Percentiles rank a stretch among this genome's conserved stretches.
Evolutionary conservation across 2,113 vertebrate genomes (phyloP).

Genomic region (Oreochromis niloticus): DNA sequence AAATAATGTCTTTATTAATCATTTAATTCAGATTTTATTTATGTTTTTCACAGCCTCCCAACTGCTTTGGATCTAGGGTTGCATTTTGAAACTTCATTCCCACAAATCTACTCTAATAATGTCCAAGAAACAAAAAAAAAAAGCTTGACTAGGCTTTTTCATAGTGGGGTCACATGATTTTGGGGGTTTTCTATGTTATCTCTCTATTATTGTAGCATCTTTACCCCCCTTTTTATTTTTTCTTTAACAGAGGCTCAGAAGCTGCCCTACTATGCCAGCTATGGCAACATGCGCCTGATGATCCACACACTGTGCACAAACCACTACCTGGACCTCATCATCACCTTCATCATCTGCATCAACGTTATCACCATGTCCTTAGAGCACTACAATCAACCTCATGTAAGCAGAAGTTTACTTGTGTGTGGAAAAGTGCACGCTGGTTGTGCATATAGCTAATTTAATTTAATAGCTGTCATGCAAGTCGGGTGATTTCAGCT

Average conservation of each 20-base stretch:
- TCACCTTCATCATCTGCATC: slow-evolving; percentile 98
- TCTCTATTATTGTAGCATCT: not conserved
- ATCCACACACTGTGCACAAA: slow-evolving; percentile 97
- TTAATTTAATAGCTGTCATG: not conserved
- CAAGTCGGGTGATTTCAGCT: not conserved
- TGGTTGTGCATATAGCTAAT: not conserved
- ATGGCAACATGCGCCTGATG: slow-evolving; percentile 86
- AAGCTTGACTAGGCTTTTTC: not conserved
- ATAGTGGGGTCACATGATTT: not conserved
- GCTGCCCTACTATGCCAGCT: slow-evolving; percentile 90
- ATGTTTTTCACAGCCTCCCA: not conserved
- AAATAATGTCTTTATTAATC: not conserved
- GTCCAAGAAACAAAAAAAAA: not conserved
- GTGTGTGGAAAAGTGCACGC: not conserved
- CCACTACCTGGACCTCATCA: slow-evolving; percentile 98
- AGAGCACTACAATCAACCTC: slow-evolving; percentile 96
- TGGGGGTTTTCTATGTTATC: not conserved
- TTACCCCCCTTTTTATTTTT: not conserved
- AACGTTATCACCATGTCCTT: slow-evolving; percentile 98
- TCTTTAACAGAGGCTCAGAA: slow-evolving; percentile 84
- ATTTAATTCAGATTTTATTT: not conserved
- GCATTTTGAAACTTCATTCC: not conserved
- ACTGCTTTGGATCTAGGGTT: not conserved
- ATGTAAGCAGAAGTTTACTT: slow-evolving; percentile 75
- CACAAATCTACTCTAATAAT: not conserved